Base-by-base conservation (phyloP, 2,113 vertebrate species). In the Phoenicopterus ruber region DNA sequence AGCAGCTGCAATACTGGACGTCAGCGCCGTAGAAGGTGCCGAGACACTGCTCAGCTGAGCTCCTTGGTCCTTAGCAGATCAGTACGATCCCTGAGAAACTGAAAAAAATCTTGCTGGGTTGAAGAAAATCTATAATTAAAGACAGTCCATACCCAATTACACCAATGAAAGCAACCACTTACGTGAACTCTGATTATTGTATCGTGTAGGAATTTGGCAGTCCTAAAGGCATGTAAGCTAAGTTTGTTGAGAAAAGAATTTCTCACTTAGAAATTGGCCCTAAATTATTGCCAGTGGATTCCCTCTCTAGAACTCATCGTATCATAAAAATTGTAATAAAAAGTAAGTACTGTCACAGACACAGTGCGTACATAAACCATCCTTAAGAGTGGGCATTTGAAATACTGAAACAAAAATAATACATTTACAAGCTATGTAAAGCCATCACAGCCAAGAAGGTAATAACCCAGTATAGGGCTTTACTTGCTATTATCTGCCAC, bases 261-360 rank as follows among this genome's bases (percentile, higher is more conserved):
- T 67, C 40, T 82, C 17, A 13, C 57, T 32, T 87, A 76, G 71
- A 88, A 92, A 67, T 49, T 87, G 17, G 2, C 20, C 44, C 58
- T 54, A 80, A 93, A 42, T 80, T 82, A 61, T 32, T 90, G 47
- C 36, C 49, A 76, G 19, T 87, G 32, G 34, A 69, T 79, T 76
- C 17, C 20, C 25, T 76, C 40, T 94, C 29, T 77, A 69, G 57
- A 92, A 79, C 22, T 70, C 71, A 77, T n/a, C 77, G 54, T 76
- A 49, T 73, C 62, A 71, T 95, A 93, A 93, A 96, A 95, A 38
- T 8, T 25, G 29, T 74, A 76, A 65, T 91, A 94, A 94, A 94
- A 49, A 36, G 32, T 69, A 90, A 91, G 50, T 76, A 71, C 66
- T 95, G 40, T 86, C 79, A 90, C 34, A 85, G 81, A 59, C 55